These are phyloP conservation scores for Pteromalus puparum DNA, from an alignment of 1,140 invertebrate genomes.

Conservation along the genomic window DNA sequence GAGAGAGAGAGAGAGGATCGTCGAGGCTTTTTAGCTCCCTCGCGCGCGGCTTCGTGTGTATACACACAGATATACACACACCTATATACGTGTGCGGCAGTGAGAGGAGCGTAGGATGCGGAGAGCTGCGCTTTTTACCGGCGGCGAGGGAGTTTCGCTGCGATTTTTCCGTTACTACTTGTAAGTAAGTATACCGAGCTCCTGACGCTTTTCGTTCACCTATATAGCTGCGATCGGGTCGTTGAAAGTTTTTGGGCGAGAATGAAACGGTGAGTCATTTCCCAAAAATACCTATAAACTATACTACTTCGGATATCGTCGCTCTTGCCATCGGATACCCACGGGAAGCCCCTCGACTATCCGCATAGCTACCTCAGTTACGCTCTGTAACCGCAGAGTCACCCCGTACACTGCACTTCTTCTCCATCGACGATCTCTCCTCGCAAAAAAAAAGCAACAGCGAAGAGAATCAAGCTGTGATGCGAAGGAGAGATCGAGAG, in stretches of 20 bases:
- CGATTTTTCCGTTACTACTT: not conserved
- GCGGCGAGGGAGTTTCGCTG: not conserved
- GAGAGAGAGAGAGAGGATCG: not conserved
- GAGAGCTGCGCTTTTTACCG: not conserved
- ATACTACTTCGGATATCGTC: too few species aligned
- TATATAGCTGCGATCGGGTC: too few species aligned
- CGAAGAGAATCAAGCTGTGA: not conserved
- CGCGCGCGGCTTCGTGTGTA: too few species aligned
- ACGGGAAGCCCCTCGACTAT: not conserved
- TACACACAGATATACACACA: too few species aligned
- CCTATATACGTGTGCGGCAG: not conserved
- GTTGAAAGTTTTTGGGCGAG: too few species aligned
- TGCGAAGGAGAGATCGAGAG: not conserved
- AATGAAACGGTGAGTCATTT: not conserved
- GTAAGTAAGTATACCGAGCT: too few species aligned
- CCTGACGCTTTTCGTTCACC: too few species aligned
- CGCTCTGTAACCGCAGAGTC: not conserved
- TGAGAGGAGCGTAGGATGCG: not conserved
- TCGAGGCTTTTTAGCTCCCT: conserved; percentile 1
- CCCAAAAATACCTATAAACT: not conserved
- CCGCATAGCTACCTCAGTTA: not conserved
- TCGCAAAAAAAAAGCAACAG: not conserved
- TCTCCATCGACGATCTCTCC: not conserved
- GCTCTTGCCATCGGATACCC: too few species aligned
- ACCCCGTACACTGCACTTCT: not conserved